Percentiles rank a stretch among this genome's conserved stretches.
These are phyloP conservation scores for Tapirus terrestris DNA, from an alignment of 2,113 vertebrate genomes.

Conservation along the genomic window DNA sequence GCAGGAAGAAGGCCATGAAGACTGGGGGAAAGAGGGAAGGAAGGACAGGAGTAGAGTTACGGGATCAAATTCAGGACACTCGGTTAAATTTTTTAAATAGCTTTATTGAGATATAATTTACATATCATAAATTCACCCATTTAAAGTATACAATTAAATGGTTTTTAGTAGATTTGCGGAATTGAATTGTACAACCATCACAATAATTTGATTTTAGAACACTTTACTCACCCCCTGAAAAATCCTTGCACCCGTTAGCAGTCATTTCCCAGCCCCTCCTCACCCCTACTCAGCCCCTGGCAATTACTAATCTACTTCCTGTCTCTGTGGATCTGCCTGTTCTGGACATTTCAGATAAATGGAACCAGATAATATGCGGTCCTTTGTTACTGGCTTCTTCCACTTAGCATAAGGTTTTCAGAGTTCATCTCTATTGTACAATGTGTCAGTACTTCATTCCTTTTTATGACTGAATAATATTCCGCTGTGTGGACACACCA, in stretches of 20 bases:
- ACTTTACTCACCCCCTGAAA: neutral
- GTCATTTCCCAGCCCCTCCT: neutral
- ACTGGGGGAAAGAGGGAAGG: neutral
- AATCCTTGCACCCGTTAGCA: neutral
- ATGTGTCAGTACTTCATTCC: neutral
- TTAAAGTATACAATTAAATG: neutral
- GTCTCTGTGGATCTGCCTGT: neutral
- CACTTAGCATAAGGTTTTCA: neutral
- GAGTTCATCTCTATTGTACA: neutral
- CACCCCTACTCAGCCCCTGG: neutral
- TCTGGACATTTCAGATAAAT: neutral
- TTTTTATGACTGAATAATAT: neutral
- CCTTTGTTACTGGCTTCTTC: neutral
- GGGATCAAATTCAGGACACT: constrained; percentile 14
- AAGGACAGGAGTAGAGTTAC: neutral
- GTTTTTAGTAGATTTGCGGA: neutral
- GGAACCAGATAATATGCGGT: accelerated
- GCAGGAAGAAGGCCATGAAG: no score
- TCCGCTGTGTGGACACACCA: neutral
- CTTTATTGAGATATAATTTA: neutral
- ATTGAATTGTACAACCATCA: neutral
- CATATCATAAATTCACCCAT: constrained; percentile 6
- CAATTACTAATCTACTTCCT: neutral
- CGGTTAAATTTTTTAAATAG: neutral
- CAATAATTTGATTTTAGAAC: neutral